Conservation (phyloP, 2,113 vertebrate species). For the Aphelocoma coerulescens region DNA sequence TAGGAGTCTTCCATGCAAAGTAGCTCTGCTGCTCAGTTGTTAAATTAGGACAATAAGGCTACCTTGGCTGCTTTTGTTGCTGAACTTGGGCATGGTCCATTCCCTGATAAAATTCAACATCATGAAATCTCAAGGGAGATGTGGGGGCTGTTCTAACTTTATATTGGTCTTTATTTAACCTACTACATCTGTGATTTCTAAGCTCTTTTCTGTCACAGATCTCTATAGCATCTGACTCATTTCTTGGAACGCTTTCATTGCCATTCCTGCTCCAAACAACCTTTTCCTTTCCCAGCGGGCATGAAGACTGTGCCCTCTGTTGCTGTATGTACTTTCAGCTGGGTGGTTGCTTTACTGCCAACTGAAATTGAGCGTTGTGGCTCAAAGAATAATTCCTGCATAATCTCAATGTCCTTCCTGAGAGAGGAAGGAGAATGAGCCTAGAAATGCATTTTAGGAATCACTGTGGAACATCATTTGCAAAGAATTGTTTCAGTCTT, state of each 20-base stretch:
- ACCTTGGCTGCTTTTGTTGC: background rate
- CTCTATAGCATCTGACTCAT: slow-evolving; percentile 48
- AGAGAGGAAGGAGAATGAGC: background rate
- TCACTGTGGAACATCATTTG: background rate
- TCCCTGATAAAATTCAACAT: background rate
- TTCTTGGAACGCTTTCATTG: slow-evolving; percentile 5
- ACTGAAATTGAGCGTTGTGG: background rate
- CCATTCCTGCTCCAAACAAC: background rate
- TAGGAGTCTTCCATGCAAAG: background rate
- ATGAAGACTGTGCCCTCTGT: slow-evolving; percentile 17
- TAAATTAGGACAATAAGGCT: background rate
- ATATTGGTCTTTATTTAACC: background rate
- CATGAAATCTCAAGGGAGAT: background rate
- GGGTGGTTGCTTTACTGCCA: slow-evolving; percentile 1
- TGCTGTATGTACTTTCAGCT: slow-evolving; percentile 18
- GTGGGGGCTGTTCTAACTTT: background rate
- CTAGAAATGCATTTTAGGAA: background rate
- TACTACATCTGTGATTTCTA: slow-evolving; percentile 22
- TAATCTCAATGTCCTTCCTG: background rate
- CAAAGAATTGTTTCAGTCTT: background rate
- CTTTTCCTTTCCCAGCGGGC: slow-evolving; percentile 19
- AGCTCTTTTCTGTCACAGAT: slow-evolving; percentile 18
- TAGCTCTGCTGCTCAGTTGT: background rate
- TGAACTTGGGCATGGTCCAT: background rate
- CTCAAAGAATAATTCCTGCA: slow-evolving; percentile 1